Evolutionary conservation across 2,797 vertebrate species (phyloP).

Genomic region (Notamacropus eugenii): DNA sequence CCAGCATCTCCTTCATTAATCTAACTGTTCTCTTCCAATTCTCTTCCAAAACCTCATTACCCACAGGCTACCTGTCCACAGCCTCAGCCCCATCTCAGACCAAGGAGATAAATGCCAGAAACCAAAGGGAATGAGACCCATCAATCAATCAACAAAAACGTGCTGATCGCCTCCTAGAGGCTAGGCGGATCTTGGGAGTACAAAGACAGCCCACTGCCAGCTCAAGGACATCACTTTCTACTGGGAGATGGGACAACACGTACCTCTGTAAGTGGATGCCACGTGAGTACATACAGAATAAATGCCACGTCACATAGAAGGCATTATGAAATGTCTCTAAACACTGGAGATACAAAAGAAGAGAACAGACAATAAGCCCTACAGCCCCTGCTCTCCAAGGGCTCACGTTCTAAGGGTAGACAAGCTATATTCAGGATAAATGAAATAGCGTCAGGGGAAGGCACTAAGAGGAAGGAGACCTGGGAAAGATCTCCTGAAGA

Average conservation of each 20-base stretch:
- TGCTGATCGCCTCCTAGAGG: neutral
- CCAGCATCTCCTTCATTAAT: neutral
- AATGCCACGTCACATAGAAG: rapidly evolving
- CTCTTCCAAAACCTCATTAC: neutral
- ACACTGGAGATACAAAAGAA: too few species aligned
- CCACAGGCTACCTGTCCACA: neutral
- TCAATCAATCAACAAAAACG: neutral
- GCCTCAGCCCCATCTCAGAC: neutral
- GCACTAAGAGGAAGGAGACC: too few species aligned
- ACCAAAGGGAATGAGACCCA: neutral
- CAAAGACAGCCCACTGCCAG: too few species aligned
- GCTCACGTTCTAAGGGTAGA: neutral
- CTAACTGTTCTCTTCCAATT: neutral
- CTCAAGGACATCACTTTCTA: too few species aligned
- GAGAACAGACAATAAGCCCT: too few species aligned
- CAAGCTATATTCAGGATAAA: too few species aligned
- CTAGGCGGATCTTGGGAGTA: too few species aligned
- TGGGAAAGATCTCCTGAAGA: too few species aligned
- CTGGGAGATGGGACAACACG: neutral
- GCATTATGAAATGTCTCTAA: too few species aligned
- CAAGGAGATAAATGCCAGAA: neutral
- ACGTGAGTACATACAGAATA: too few species aligned
- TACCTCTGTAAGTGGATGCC: too few species aligned
- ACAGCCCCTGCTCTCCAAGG: neutral
- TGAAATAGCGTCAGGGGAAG: neutral